Base-by-base conservation (phyloP, 2,797 vertebrate genomes). In the Tympanoctomys barrerae region DNA sequence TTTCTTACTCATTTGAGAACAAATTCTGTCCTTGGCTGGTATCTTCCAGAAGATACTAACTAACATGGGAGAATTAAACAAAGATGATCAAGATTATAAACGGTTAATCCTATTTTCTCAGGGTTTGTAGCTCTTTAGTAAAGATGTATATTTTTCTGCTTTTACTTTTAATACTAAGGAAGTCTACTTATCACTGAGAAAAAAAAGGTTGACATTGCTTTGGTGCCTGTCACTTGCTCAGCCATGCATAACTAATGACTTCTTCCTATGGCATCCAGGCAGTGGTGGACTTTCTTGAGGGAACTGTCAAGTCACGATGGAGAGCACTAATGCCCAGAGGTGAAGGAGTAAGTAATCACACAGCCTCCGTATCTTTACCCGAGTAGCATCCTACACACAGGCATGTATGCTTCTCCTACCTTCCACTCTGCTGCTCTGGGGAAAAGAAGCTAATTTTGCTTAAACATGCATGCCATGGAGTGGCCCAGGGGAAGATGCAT, bases 1-100 rank as follows among this genome's bases (percentile, higher is more conserved):
- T 94, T 87, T 97, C 87, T 96, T 96, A 68, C 66, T 96, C 93
- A 82, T 62, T 94, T 89, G 59, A 94, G 83, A 95, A 59, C 57
- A 52, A 87, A 85, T 90, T 89, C 54, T 78, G 75, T 79, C 96
- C 36, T 91, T 95, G n/a, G 49, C 68, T 89, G n/a, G 12, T 71
- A 93, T 95, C 83, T 94, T 95, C 62, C 73, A 91, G 85, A 94
- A 54, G n/a, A n/a, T n/a, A n/a, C n/a, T n/a, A n/a, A 77, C 39
- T n/a, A 19, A n/a, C 62, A 68, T 39, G 59, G 39, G 39, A 64
- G 7, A 91, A 91, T 19, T 64, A 86, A 89, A 70, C 18, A 75
- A 18, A 66, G 52, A 52, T 36, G n/a, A 79, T 62, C 0, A 4
- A 31, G 33, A 68, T 62, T 90, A 21, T 59, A 61, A 46, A 52